A percentile compares a stretch with the other conserved stretches of the same genome.
Evolutionary conservation across 2,797 vertebrate genomes (phyloP).

Genomic region (Hemibagrus guttatus): DNA sequence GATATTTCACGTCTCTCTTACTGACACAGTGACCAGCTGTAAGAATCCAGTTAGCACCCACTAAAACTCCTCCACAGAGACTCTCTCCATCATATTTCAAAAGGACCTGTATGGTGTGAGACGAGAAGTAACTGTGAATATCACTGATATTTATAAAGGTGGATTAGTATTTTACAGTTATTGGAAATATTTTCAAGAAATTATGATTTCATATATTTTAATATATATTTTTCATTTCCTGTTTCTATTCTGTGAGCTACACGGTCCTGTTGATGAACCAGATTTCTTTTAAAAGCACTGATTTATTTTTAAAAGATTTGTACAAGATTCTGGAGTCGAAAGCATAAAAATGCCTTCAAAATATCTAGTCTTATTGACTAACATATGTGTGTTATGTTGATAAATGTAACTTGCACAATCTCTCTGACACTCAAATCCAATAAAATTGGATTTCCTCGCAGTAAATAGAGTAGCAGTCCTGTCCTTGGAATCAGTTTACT

Average conservation of each 20-base stretch:
- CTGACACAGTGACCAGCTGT: constrained; percentile 89
- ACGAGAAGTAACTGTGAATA: not conserved
- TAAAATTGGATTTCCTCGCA: not conserved
- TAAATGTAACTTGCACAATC: not conserved
- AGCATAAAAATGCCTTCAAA: not conserved
- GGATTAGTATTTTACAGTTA: not conserved
- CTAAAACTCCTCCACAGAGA: constrained; percentile 81
- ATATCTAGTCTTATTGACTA: not conserved
- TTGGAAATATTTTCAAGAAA: not conserved
- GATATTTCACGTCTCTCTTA: not conserved
- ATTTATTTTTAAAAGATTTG: not conserved
- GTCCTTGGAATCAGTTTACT: not conserved
- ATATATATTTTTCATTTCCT: not conserved
- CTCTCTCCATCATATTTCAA: constrained; percentile 63
- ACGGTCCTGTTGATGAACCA: not conserved
- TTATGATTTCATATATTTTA: not conserved
- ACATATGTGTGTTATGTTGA: not conserved
- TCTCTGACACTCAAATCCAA: not conserved
- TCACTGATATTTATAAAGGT: not conserved
- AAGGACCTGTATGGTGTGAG: constrained; percentile 73
- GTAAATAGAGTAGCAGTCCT: not conserved
- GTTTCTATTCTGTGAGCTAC: not conserved
- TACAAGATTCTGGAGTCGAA: not conserved
- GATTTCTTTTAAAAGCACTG: not conserved
- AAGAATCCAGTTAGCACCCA: constrained; percentile 80